Evolutionary conservation across 2,797 vertebrate species (phyloP).

Genomic region (Chiroxiphia lanceolata): DNA sequence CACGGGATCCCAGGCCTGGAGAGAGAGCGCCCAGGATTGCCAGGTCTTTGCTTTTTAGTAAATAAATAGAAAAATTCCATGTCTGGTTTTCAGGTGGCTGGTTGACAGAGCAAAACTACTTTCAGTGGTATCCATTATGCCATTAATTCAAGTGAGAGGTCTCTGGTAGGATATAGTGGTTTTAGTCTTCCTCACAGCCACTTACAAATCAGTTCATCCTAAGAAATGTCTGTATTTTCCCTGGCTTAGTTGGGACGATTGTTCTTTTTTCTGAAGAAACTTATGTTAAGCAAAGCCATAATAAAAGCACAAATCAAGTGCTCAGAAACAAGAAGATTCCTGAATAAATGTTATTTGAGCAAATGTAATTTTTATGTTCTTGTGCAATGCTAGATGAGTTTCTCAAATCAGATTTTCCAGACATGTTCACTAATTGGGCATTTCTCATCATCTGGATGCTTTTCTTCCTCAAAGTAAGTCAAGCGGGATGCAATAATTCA

Average conservation of each 20-base stretch:
- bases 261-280: not conserved
- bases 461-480: slow-evolving; percentile 6
- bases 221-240: not conserved
- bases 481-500: not conserved
- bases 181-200: not conserved
- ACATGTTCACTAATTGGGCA: slow-evolving; percentile 4
- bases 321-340: not conserved
- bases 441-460: not conserved
- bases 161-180: not conserved
- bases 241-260: not conserved
- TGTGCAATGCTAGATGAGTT: slow-evolving; percentile 9
- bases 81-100: not conserved
- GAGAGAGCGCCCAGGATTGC: not conserved
- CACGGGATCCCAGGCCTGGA: not conserved
- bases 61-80: not conserved
- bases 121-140: not conserved
- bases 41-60: not conserved
- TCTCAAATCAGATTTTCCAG: slow-evolving; percentile 51
- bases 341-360: not conserved
- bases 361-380: slow-evolving; percentile 33
- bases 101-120: not conserved
- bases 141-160: not conserved
- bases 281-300: not conserved
- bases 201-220: not conserved
- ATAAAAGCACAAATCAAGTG: not conserved